phyloP scores from a whole-genome alignment of 2,888 invertebrate species.

The Hydraecia micacea region DNA sequence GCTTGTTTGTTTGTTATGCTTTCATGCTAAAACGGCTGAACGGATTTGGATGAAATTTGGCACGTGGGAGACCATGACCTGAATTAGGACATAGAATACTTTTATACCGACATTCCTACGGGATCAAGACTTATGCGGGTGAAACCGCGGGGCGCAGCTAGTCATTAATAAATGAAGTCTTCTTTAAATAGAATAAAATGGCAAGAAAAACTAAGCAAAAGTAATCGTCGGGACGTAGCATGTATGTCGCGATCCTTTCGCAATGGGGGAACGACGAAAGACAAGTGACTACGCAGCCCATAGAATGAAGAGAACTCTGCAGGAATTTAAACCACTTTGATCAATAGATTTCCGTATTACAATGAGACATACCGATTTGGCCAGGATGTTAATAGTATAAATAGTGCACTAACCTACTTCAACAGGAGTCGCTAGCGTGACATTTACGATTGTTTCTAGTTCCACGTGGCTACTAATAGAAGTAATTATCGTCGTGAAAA shows the following conservation, averaged over 20 bases:
- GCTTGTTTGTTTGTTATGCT: neutral
- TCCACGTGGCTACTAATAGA: conserved; percentile 49
- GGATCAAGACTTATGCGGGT: neutral
- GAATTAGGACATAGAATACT: neutral
- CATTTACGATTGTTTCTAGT: conserved; percentile 46
- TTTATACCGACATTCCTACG: neutral
- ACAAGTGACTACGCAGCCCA: too few species aligned
- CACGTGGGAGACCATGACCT: neutral
- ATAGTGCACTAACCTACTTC: conserved; percentile 58
- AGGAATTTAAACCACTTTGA: conserved; percentile 23
- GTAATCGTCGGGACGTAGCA: neutral
- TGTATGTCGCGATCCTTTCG: neutral
- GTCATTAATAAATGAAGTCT: neutral
- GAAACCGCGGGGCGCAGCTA: neutral
- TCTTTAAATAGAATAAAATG: neutral
- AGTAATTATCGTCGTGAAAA: conserved; percentile 51
- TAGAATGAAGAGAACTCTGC: neutral
- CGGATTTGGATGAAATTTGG: neutral
- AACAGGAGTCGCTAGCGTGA: conserved; percentile 34
- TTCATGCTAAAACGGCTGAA: neutral
- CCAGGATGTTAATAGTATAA: conserved; percentile 44
- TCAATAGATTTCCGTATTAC: conserved; percentile 35
- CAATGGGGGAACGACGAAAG: neutral
- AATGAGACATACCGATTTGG: conserved; percentile 33
- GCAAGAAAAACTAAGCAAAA: neutral